phyloP scores from a whole-genome alignment of 2,888 invertebrate genomes.

The Sminthurides aquaticus region DNA sequence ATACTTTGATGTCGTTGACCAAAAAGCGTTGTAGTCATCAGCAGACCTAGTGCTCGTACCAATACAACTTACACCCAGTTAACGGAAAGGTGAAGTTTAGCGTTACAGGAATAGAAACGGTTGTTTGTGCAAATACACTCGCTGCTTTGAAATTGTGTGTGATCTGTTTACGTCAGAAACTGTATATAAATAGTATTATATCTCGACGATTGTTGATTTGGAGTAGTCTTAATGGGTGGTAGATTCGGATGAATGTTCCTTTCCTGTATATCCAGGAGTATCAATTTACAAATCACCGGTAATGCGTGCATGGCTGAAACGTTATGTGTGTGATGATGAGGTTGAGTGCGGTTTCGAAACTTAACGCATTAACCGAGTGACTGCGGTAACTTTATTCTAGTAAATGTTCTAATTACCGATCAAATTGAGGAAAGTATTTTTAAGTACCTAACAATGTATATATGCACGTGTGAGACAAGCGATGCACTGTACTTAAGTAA shows the following conservation, averaged over 20 bases:
- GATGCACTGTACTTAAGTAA: background rate
- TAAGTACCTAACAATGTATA: conserved; percentile 18
- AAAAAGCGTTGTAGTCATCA: background rate
- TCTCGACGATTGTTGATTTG: too few species aligned
- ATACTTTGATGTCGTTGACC: too few species aligned
- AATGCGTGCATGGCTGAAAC: background rate
- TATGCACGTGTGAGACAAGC: background rate
- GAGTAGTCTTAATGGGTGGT: background rate
- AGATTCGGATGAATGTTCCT: background rate
- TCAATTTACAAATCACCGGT: background rate
- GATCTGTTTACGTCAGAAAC: background rate
- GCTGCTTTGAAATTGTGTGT: background rate
- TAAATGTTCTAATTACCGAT: conserved; percentile 11
- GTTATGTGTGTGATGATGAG: background rate
- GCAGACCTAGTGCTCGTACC: background rate
- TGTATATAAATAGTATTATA: background rate
- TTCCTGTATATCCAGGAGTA: background rate
- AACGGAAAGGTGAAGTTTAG: background rate
- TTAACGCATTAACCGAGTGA: background rate
- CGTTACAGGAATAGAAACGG: background rate
- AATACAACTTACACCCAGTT: too few species aligned
- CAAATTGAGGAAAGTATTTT: conserved; percentile 18
- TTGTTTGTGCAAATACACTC: background rate
- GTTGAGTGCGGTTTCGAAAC: background rate
- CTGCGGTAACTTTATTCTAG: background rate